Conservation (phyloP, 2,888 invertebrate genomes). For the Neoaliturus tenellus region DNA sequence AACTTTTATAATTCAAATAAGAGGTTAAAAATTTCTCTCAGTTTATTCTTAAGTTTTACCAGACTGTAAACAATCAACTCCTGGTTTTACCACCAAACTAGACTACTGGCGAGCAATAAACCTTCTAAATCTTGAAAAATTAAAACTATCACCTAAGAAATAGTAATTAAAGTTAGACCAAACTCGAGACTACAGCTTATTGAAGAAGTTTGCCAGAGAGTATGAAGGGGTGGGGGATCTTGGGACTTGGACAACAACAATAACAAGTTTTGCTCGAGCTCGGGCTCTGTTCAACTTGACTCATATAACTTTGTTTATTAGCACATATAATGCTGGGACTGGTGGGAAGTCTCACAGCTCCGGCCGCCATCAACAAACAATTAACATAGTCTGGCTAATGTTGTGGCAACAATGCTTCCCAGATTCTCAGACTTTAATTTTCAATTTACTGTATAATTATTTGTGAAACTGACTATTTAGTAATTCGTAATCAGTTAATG, state of each 20-base stretch:
- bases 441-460: too few relatives aligned
- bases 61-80: too few relatives aligned
- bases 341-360: not conserved
- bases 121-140: not conserved
- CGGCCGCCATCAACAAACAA: not conserved
- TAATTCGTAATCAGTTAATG: too few relatives aligned
- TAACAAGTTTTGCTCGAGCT: not conserved
- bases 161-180: conserved; percentile 13
- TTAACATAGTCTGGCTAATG: not conserved
- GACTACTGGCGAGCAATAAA: too few relatives aligned
- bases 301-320: conserved; percentile 35
- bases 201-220: conserved; percentile 20
- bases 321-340: conserved; percentile 11
- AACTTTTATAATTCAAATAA: too few relatives aligned
- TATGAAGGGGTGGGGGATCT: not conserved
- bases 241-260: conserved; percentile 28
- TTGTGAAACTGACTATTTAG: too few relatives aligned
- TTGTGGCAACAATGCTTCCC: not conserved
- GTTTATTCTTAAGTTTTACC: too few relatives aligned
- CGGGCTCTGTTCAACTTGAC: conserved; percentile 8
- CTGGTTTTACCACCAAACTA: too few relatives aligned
- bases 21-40: too few relatives aligned
- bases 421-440: too few relatives aligned
- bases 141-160: conserved; percentile 1
- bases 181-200: conserved; percentile 7